These are phyloP conservation scores for Heliconius ethilla DNA, from an alignment of 2,888 invertebrate species.

Conservation along the genomic window DNA sequence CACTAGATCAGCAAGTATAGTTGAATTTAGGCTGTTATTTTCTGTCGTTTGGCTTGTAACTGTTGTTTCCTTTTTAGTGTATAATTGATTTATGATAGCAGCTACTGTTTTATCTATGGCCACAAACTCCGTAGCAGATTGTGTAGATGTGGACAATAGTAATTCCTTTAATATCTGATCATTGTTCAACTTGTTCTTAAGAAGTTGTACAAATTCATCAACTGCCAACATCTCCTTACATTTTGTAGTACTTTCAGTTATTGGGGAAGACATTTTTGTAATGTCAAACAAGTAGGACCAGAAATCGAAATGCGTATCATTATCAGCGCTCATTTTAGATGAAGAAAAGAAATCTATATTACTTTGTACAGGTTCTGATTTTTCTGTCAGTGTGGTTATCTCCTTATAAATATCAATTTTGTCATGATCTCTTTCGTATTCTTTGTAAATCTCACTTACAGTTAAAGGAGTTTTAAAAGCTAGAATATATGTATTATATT, in stretches of 20 bases:
- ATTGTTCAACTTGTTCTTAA: conserved; percentile 67
- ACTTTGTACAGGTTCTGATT: background rate
- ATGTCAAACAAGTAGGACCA: conserved; percentile 62
- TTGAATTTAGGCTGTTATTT: conserved; percentile 67
- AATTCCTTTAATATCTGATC: conserved; percentile 67
- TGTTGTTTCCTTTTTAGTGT: conserved; percentile 61
- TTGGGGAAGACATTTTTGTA: conserved; percentile 50
- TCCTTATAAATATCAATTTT: background rate
- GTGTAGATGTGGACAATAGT: conserved; percentile 55
- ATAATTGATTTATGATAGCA: conserved; percentile 66
- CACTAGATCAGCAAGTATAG: conserved; percentile 71
- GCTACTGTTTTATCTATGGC: conserved; percentile 65
- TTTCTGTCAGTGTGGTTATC: background rate
- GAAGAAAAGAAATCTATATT: background rate
- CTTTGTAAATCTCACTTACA: background rate
- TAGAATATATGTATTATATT: conserved; percentile 1
- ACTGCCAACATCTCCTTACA: conserved; percentile 65
- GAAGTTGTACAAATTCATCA: conserved; percentile 67
- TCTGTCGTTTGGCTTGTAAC: conserved; percentile 57
- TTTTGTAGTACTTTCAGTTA: conserved; percentile 49
- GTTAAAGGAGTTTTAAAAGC: conserved; percentile 3
- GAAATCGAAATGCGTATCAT: conserved; percentile 60
- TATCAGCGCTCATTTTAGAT: conserved; percentile 46
- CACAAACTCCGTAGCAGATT: conserved; percentile 51
- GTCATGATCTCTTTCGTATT: background rate